Conservation (phyloP, 2,797 vertebrate genomes). For the Passerculus sandwichensis region DNA sequence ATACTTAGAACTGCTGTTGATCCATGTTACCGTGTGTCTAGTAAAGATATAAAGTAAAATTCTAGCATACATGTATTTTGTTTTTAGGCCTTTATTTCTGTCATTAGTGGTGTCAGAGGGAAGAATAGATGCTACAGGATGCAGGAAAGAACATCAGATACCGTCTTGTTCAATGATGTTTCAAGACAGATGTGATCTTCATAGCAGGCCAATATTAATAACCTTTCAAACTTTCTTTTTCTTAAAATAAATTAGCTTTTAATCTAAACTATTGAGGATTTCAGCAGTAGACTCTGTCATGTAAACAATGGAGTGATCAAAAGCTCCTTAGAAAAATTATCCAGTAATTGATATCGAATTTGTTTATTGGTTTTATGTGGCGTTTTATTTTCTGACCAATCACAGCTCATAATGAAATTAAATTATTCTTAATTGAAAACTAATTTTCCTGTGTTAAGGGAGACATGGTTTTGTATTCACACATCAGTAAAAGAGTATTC, state of each 20-base stretch:
- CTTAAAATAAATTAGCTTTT: not conserved
- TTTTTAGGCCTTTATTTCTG: not conserved
- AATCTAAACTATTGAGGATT: not conserved
- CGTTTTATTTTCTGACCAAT: not conserved
- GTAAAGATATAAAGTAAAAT: not conserved
- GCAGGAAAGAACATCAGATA: not conserved
- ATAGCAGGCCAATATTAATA: not conserved
- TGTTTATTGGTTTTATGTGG: fast-evolving
- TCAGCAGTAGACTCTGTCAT: not conserved
- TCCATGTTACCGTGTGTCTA: not conserved
- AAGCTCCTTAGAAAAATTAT: not conserved
- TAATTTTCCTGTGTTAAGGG: not conserved
- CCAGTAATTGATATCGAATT: not conserved
- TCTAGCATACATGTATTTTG: not conserved
- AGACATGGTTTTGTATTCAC: not conserved
- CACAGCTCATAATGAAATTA: not conserved
- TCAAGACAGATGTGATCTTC: not conserved
- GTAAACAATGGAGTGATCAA: not conserved
- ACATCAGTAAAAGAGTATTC: not conserved
- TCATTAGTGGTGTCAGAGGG: not conserved
- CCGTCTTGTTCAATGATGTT: not conserved
- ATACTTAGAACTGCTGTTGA: not conserved
- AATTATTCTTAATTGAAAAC: not conserved
- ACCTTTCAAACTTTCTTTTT: not conserved
- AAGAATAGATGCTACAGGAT: not conserved